Evolutionary conservation across 2,888 invertebrate species (phyloP).

Genomic region (Apodemia hepburni): DNA sequence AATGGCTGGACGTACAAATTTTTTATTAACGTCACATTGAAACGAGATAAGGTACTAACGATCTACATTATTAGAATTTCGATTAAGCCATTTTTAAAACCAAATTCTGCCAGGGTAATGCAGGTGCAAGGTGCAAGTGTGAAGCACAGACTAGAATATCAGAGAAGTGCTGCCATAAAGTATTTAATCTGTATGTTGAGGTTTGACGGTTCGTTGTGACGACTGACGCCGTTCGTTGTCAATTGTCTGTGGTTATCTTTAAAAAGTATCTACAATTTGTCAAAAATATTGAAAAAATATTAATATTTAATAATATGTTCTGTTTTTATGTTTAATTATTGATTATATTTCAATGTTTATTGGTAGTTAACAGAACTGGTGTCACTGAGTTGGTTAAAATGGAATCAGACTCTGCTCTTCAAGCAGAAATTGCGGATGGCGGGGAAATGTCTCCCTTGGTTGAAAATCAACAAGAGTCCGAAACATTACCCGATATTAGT

Average conservation of each 20-base stretch:
- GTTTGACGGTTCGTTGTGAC: too few species aligned
- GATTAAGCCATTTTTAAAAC: too few species aligned
- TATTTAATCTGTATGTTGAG: too few species aligned
- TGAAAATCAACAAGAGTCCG: conserved; percentile 58
- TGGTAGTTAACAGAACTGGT: conserved; percentile 34
- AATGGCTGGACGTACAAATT: too few species aligned
- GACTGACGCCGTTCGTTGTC: conserved; percentile 35
- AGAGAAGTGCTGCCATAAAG: too few species aligned
- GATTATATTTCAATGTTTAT: conserved; percentile 51
- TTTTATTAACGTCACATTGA: too few species aligned
- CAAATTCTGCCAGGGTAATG: too few species aligned
- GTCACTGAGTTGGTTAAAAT: conserved; percentile 41
- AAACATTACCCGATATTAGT: conserved; percentile 52
- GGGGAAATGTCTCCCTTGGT: conserved; percentile 69
- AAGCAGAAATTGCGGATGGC: conserved; percentile 66
- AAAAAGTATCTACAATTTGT: conserved; percentile 40
- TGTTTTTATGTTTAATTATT: conserved; percentile 36
- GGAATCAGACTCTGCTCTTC: conserved; percentile 66
- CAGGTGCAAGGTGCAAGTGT: too few species aligned
- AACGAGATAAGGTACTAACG: too few species aligned
- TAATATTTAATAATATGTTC: conserved; percentile 46
- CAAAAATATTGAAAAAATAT: conserved; percentile 45
- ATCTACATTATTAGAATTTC: too few species aligned
- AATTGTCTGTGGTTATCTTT: conserved; percentile 24
- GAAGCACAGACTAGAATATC: too few species aligned